phyloP scores from a whole-genome alignment of 2,113 vertebrate species.

The Tenrec ecaudatus region DNA sequence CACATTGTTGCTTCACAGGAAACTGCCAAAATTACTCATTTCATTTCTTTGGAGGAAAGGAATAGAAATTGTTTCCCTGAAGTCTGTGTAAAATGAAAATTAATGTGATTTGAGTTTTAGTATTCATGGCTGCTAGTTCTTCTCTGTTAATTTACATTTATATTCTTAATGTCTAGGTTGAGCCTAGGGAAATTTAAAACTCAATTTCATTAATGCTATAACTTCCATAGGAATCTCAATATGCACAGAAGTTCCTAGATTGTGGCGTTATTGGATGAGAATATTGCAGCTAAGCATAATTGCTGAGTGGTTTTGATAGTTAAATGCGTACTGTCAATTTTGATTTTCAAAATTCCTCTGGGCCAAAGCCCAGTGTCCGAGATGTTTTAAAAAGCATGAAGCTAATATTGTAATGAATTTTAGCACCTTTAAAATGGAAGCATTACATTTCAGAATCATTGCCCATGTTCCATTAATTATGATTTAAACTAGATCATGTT shows the following conservation, averaged over 20 bases:
- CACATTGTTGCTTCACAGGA: slow-evolving; percentile 69
- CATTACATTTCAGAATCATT: slow-evolving; percentile 67
- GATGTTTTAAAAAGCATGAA: slow-evolving; percentile 75
- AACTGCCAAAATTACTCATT: slow-evolving; percentile 76
- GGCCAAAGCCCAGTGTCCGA: slow-evolving; percentile 66
- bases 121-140: slow-evolving; percentile 85
- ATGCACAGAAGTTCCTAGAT: slow-evolving; percentile 82
- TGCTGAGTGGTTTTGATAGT: slow-evolving; percentile 83
- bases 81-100: slow-evolving; percentile 76
- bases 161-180: slow-evolving; percentile 88
- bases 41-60: slow-evolving; percentile 70
- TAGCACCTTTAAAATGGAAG: slow-evolving; percentile 75
- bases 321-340: slow-evolving; percentile 85
- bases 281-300: slow-evolving; percentile 83
- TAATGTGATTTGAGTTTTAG: slow-evolving; percentile 81
- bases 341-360: slow-evolving; percentile 78
- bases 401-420: slow-evolving; percentile 73
- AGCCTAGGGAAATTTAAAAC: slow-evolving; percentile 89
- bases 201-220: slow-evolving; percentile 88
- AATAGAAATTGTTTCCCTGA: slow-evolving; percentile 74
- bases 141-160: slow-evolving; percentile 90
- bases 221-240: slow-evolving; percentile 86
- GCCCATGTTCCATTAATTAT: slow-evolving; percentile 64
- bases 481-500: slow-evolving; percentile 70
- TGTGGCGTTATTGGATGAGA: slow-evolving; percentile 81